These are phyloP conservation scores for Asteroscopus sphinx DNA, from an alignment of 2,888 invertebrate genomes.

Conservation along the genomic window DNA sequence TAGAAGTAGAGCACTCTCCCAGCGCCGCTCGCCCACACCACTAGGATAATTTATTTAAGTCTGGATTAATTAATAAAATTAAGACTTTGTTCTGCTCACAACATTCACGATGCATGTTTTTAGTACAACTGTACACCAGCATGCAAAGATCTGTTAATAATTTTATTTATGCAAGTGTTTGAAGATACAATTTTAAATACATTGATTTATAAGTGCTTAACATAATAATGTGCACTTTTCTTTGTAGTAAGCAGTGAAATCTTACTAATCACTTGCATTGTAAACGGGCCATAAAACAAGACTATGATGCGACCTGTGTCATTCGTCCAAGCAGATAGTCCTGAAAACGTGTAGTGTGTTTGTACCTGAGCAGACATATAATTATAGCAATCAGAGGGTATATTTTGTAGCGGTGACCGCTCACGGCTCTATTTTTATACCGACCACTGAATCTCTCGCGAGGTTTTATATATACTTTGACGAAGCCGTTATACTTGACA, in stretches of 20 bases:
- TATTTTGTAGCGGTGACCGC: conserved; percentile 72
- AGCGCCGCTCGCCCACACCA: conserved; percentile 53
- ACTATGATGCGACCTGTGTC: neutral
- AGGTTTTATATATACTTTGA: conserved; percentile 49
- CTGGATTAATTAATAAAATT: conserved; percentile 69
- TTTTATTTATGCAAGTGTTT: too few species aligned
- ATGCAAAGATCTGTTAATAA: too few species aligned
- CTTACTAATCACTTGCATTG: too few species aligned
- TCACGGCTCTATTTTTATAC: conserved; percentile 83
- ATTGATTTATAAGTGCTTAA: neutral
- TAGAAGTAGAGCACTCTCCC: conserved; percentile 27
- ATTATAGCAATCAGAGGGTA: conserved; percentile 68
- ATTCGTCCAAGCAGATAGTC: conserved; percentile 1
- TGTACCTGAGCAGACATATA: conserved; percentile 27
- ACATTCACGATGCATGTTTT: conserved; percentile 4
- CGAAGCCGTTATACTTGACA: conserved; percentile 60
- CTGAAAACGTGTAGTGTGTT: conserved; percentile 6
- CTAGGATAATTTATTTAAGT: conserved; percentile 66
- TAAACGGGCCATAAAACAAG: too few species aligned
- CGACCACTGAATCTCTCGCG: conserved; percentile 70
- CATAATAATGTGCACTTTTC: too few species aligned
- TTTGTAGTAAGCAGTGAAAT: too few species aligned
- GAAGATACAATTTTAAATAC: too few species aligned
- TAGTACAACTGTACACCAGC: too few species aligned
- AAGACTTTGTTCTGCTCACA: conserved; percentile 66